Percentiles rank a stretch among this genome's conserved stretches.
These are phyloP conservation scores for Tineola bisselliella DNA, from an alignment of 2,888 invertebrate species.

Conservation along the genomic window DNA sequence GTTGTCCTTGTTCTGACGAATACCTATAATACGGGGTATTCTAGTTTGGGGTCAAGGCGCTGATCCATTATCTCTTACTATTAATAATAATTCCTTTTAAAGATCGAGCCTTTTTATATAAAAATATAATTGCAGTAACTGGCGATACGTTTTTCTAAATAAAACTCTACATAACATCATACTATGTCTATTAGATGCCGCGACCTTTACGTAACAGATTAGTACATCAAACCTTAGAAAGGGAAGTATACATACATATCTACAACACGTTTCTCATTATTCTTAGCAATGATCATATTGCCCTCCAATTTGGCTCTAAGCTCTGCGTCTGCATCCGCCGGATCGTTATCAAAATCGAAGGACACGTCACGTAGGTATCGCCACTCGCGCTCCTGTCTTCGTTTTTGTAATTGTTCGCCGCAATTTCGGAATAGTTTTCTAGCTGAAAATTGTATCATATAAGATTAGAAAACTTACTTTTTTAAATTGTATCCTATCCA, in stretches of 20 bases:
- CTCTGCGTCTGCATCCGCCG: conserved; percentile 62
- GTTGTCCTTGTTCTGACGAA: too few relatives aligned
- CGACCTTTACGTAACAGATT: too few relatives aligned
- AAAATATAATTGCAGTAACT: too few relatives aligned
- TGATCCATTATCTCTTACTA: too few relatives aligned
- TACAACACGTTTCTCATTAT: conserved; percentile 33
- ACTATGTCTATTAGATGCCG: too few relatives aligned
- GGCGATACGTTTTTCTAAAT: too few relatives aligned
- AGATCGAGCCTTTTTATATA: too few relatives aligned
- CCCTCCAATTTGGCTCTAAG: conserved; percentile 61
- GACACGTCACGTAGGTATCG: conserved; percentile 39
- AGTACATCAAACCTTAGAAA: too few relatives aligned
- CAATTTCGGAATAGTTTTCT: conserved; percentile 36
- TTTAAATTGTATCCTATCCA: background rate
- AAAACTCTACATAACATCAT: too few relatives aligned
- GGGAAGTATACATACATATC: conserved; percentile 25
- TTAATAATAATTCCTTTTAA: too few relatives aligned
- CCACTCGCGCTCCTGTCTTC: conserved; percentile 44
- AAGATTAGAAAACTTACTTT: background rate
- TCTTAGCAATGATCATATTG: conserved; percentile 41
- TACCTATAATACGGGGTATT: too few relatives aligned
- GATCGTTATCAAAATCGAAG: conserved; percentile 45
- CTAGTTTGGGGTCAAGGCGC: too few relatives aligned
- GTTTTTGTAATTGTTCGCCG: conserved; percentile 38
- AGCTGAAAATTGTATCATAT: conserved; percentile 25